Evolutionary conservation across 2,888 invertebrate species (phyloP), one percentile per base, ranked within the genome.

Genomic region (Priocnemis perturbator): DNA sequence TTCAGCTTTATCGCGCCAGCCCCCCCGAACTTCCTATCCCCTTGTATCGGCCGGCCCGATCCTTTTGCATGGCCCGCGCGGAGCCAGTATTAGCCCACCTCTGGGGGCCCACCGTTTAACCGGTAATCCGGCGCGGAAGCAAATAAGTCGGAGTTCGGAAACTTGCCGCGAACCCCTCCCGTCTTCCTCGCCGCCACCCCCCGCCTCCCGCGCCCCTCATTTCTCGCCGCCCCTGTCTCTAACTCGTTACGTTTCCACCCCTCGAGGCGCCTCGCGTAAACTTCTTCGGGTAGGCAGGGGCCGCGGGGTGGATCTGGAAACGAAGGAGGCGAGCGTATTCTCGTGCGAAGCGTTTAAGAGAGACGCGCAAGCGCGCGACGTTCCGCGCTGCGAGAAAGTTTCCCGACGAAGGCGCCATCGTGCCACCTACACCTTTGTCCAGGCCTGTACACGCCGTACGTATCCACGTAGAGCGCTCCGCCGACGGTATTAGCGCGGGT

Each of bases 101-200:
- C 55, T 53, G 58, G 14, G 55, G 59, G 58, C 26, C 26, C 63
- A 48, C 52, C 70, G 73, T 73, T 76, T 76, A 73, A 52, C 72
- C 64, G 66, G 63, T 64, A 68, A 73, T 71, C 65, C 69, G 64
- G 48, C 58, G 57, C 62, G 60, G 63, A 70, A 57, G 59, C 64
- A 66, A 77, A 76, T 67, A 77, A 77, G 65, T 77, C 65, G 63
- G 71, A 69, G 21, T 69, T 60, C 48, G 59, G 61, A 65, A 72
- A 77, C 61, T 69, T 60, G 56, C 58, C 19, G 50, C 17, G 7
- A 50, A 19, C 50, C 50, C 50, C n/a, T 50, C 50, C 3, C 9
- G 50, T 17, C 50, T 37, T 50, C 4, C 50, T 50, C 19, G 37
- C 17, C 17, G 50, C 26, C 5, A 26, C 26, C 26, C 26, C 5